Evolutionary conservation across 2,797 vertebrate genomes (phyloP), one percentile per base, ranked within the genome.

Genomic region (Rhynchonycteris naso): DNA sequence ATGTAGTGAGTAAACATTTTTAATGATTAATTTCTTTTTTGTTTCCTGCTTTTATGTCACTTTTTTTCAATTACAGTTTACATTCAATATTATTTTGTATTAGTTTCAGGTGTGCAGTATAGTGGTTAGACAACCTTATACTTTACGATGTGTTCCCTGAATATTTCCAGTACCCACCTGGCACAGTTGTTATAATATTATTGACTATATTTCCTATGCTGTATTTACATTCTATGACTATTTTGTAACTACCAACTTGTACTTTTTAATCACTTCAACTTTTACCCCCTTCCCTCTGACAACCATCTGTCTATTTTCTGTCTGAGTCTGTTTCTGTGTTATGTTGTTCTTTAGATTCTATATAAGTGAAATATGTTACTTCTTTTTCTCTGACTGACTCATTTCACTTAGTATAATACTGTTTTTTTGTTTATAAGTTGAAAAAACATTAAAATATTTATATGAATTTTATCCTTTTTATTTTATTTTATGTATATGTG

Each of bases 11-110:
- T 69, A 84, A 83, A 61, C 52, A 47, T 19, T 75, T 93, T 92
- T 58, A 66, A 74, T 93, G 33, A 88, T 88, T 88, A 79, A 54
- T 81, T 91, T 92, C 9, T 66, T 61, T 87, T 4, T 94, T 95
- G 43, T 43, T 52, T 38, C 9, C 66, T 69, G 11, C 22, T 22
- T 76, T 35, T 35, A 2, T 15, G 21, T 24, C 13, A 24, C 54
- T 19, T 12, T 74, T 54, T 76, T 56, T 11, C 19, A 76, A 33
- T 13, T 33, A 33, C 18, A 33, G 19, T 54, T 54, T 54, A 76
- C n/a, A 76, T 33, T 54, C n/a, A 33, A 14, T 54, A 33, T 76
- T 76, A 54, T 14, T 76, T 76, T 56, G 30, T 56, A 33, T 56
- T 76, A 33, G 30, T 33, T 76, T 76, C 52, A 54, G 52, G n/a